Percentiles rank a stretch among this genome's conserved stretches.
Conservation (phyloP, 1,140 invertebrate genomes). For the Drosophila auraria region DNA sequence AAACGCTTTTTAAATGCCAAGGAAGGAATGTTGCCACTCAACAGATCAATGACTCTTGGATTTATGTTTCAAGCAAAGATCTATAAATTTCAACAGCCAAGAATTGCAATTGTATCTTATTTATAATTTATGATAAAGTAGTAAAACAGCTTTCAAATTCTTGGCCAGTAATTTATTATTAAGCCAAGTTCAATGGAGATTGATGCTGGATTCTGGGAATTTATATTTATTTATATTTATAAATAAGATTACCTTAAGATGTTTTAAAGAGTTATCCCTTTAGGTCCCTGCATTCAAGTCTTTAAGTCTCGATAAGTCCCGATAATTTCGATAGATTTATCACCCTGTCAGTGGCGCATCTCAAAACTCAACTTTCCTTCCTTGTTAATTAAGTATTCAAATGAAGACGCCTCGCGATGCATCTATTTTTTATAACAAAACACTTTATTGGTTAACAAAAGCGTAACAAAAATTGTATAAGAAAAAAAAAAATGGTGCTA, state of each 20-base stretch:
- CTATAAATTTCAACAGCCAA: neutral
- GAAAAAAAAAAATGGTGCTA: constrained; percentile 58
- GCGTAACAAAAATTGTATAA: constrained; percentile 32
- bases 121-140: neutral
- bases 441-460: constrained; percentile 35
- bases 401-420: neutral
- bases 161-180: neutral
- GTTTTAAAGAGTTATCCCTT: too few relatives aligned
- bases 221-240: neutral
- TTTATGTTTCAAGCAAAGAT: neutral
- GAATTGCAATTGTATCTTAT: neutral
- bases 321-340: neutral
- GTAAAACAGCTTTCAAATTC: constrained; percentile 2
- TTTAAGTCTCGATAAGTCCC: neutral
- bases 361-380: constrained; percentile 4
- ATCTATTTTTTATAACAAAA: constrained; percentile 23
- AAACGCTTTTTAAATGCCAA: constrained; percentile 1
- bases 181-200: neutral
- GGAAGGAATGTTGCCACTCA: neutral
- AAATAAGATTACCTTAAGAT: too few relatives aligned
- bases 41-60: constrained; percentile 6
- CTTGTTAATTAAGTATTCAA: constrained; percentile 15
- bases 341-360: neutral
- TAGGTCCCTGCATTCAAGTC: too few relatives aligned
- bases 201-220: neutral